phyloP scores from a whole-genome alignment of 1,140 invertebrate genomes.

The Lasioglossum baleicum region DNA sequence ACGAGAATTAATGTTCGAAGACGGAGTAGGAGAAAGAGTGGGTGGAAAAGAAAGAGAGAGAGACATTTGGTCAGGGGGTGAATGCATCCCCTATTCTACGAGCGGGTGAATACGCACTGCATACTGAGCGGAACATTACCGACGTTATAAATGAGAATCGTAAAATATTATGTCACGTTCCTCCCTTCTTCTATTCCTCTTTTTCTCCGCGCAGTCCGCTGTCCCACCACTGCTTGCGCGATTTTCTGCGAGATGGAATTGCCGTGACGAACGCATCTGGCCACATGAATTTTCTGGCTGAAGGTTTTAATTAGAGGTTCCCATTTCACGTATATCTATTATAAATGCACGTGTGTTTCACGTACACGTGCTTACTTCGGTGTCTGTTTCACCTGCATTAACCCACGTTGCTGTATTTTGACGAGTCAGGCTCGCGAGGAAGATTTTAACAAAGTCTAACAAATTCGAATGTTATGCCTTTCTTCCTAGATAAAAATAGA shows the following conservation, averaged over 20 bases:
- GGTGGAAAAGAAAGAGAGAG: slow-evolving; percentile 4
- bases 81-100: slow-evolving; percentile 37
- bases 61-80: slow-evolving; percentile 30
- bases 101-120: slow-evolving; percentile 59
- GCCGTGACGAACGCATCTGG: slow-evolving; percentile 35
- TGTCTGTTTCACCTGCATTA: too few species aligned
- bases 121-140: slow-evolving; percentile 68
- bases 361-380: too few species aligned
- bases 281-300: slow-evolving; percentile 11
- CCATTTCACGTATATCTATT: too few species aligned
- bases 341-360: too few species aligned
- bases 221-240: not conserved
- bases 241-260: slow-evolving; percentile 56
- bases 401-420: too few species aligned
- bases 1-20: slow-evolving; percentile 58
- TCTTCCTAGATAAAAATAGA: too few species aligned
- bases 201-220: not conserved
- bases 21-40: not conserved
- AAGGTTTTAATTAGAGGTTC: too few species aligned
- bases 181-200: slow-evolving; percentile 37
- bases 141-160: slow-evolving; percentile 69
- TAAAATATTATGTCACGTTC: slow-evolving; percentile 65
- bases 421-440: too few species aligned
- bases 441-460: too few species aligned
- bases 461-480: too few species aligned